Evolutionary conservation across 1,140 invertebrate species (phyloP), one percentile per base, ranked within the genome.

Genomic region (Bombus breviceps): DNA sequence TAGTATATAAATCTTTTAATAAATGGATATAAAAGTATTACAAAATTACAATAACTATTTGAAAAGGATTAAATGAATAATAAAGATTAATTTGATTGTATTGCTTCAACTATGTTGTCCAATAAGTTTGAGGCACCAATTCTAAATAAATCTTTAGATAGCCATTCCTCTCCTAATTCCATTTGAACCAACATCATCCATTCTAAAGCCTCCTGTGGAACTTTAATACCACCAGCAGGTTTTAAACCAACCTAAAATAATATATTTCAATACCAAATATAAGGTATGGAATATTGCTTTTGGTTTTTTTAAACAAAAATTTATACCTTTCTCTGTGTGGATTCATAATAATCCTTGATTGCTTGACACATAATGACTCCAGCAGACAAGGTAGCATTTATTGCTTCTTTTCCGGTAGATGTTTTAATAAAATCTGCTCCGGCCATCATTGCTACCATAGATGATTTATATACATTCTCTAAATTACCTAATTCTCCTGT

Each of bases 351-450:
- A 76, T 98, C 97, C 87, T 97, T 96, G 84, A 99, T 99, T 68
- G 99, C 99, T 92, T 97, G 95, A 78, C 98, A 98, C 99, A 99
- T 99, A 1, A 99, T 97, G 37, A 99, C 95, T 12, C 98, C 99
- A 76, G 98, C 97, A 59, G 97, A 97, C 66, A 99, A 94, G 18
- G 98, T 99, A 4, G 99, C 99, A 96, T 99, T 99, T 0, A 99
- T 97, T 28, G 96, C 94, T 96, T 99, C 99, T 96, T 99, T 99
- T 72, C 99, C 99, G 5, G 99, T 99, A 0, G 99, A 99, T 43
- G 99, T 99, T 95, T 99, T 99, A 77, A 99, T 99, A 92, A 99
- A 99, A 96, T 99, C 98, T 53, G 98, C 97, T 37, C 99, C 99
- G 86, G 99, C 99, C 96, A 98, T 96, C 98, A 99, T 99, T 41